These are phyloP conservation scores for Murina feae DNA, from an alignment of 2,113 vertebrate genomes.

Conservation along the genomic window DNA sequence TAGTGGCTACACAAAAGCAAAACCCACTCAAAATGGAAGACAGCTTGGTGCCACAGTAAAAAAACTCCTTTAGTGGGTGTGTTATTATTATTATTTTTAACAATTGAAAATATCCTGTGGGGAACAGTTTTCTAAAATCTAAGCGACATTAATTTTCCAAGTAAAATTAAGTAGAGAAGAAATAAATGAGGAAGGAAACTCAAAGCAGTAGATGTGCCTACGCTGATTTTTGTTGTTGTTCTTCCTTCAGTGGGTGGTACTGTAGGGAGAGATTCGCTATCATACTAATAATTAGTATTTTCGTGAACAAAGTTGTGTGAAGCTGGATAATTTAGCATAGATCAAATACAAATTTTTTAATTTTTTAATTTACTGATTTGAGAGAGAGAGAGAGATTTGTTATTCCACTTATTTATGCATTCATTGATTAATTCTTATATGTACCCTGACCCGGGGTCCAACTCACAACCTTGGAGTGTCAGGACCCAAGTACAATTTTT, in stretches of 20 bases:
- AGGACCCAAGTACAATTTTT: background rate
- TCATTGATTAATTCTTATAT: background rate
- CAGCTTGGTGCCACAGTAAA: background rate
- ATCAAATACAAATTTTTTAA: background rate
- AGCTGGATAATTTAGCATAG: background rate
- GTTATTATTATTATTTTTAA: background rate
- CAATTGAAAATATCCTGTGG: background rate
- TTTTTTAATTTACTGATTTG: background rate
- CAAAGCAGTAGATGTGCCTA: background rate
- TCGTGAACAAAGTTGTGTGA: background rate
- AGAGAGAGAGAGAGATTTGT: background rate
- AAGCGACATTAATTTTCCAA: background rate
- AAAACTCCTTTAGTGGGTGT: background rate
- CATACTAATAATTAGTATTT: background rate
- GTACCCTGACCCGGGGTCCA: background rate
- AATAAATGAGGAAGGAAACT: background rate
- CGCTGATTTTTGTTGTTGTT: background rate
- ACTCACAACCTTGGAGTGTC: background rate
- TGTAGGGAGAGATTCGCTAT: background rate
- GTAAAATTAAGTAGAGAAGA: slow-evolving; percentile 9
- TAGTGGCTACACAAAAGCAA: slow-evolving; percentile 54
- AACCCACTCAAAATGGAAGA: slow-evolving; percentile 60
- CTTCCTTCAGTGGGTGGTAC: background rate
- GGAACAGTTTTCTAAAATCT: background rate
- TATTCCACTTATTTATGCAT: background rate